phyloP scores from a whole-genome alignment of 2,888 invertebrate genomes.

The Diarsia brunnea region DNA sequence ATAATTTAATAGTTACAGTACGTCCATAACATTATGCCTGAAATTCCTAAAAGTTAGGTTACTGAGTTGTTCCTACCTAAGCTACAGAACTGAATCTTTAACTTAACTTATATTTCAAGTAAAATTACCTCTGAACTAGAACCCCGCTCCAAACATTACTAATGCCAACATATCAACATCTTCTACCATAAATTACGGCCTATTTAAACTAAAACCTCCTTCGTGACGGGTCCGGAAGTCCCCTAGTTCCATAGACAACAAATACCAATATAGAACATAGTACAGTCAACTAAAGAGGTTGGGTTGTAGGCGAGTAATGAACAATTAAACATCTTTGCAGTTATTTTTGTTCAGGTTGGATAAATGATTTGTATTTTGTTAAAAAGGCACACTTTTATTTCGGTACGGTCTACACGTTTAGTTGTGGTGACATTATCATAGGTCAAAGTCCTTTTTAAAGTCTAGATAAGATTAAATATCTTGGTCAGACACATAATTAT shows the following conservation, averaged over 20 bases:
- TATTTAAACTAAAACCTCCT: slow-evolving; percentile 53
- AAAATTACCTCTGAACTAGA: not conserved
- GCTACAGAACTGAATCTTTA: not conserved
- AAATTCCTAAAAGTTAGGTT: no score
- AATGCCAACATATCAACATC: slow-evolving; percentile 38
- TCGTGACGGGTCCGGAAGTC: slow-evolving; percentile 43
- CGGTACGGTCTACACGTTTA: not conserved
- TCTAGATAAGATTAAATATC: not conserved
- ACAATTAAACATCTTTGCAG: not conserved
- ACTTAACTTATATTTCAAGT: not conserved
- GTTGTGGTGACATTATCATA: not conserved
- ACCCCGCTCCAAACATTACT: not conserved
- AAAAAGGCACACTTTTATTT: not conserved
- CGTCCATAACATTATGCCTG: no score
- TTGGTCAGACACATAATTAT: not conserved
- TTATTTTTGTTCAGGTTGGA: not conserved
- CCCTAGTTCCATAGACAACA: slow-evolving; percentile 38
- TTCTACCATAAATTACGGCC: slow-evolving; percentile 33
- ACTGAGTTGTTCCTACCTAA: no score
- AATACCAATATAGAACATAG: slow-evolving; percentile 27
- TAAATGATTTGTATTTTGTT: not conserved
- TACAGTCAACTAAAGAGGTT: slow-evolving; percentile 21
- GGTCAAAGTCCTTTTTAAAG: not conserved
- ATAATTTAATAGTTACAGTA: no score
- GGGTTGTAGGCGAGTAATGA: not conserved